These are phyloP conservation scores for Mormyrus iriodes DNA, from an alignment of 2,113 vertebrate species.

Conservation along the genomic window DNA sequence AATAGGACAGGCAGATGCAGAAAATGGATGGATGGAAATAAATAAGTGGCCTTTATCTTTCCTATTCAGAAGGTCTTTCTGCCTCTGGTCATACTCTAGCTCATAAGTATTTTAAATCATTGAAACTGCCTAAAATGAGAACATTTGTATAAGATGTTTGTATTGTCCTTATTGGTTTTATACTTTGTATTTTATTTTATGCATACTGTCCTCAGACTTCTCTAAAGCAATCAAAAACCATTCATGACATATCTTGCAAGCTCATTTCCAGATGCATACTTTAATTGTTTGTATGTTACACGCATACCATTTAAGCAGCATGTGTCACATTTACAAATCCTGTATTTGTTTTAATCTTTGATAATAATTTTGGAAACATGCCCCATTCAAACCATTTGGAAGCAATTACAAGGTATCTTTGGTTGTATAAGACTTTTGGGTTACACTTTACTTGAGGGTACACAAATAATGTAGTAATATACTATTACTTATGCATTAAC, in stretches of 20 bases:
- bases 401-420: background rate
- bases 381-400: background rate
- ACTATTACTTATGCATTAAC: too few relatives aligned
- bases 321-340: background rate
- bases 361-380: background rate
- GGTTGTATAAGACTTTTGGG: background rate
- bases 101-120: background rate
- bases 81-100: background rate
- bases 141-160: background rate
- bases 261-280: background rate
- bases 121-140: background rate
- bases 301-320: background rate
- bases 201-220: background rate
- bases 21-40: background rate
- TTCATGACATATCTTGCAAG: background rate
- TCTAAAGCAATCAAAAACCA: background rate
- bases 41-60: background rate
- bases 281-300: background rate
- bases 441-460: too few relatives aligned
- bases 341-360: background rate
- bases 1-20: background rate
- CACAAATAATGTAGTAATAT: too few relatives aligned
- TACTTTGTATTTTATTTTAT: background rate
- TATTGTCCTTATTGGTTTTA: background rate
- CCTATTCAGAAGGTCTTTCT: background rate